Percentiles rank a stretch among this genome's conserved stretches.
Conservation (phyloP, 2,888 invertebrate species). For the Pandemis cinnamomeana region DNA sequence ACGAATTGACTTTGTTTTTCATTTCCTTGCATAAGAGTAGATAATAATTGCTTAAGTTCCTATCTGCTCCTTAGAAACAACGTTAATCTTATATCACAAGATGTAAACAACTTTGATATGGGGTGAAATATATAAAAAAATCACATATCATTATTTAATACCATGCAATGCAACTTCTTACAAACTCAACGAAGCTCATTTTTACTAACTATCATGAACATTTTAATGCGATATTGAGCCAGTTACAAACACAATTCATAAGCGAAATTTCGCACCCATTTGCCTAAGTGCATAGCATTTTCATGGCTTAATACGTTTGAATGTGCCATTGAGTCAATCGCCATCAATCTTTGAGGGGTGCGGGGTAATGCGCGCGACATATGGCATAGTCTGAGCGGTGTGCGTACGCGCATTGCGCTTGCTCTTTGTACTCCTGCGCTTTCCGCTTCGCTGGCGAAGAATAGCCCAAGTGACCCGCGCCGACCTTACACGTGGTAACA, state of each 20-base stretch:
- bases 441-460: slow-evolving; percentile 69
- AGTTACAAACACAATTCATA: slow-evolving; percentile 37
- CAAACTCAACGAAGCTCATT: neutral
- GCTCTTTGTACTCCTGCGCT: slow-evolving; percentile 57
- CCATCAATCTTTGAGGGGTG: slow-evolving; percentile 82
- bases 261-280: slow-evolving; percentile 71
- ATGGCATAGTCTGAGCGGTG: slow-evolving; percentile 65
- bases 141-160: too few species aligned
- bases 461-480: slow-evolving; percentile 71
- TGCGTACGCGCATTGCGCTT: slow-evolving; percentile 45
- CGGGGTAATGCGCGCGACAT: slow-evolving; percentile 78
- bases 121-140: too few species aligned
- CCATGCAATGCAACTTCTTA: neutral
- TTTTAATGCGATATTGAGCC: neutral
- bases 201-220: neutral
- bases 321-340: slow-evolving; percentile 68
- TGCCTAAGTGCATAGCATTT: slow-evolving; percentile 81
- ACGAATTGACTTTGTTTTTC: slow-evolving; percentile 8
- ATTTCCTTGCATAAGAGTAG: neutral
- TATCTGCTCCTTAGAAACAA: too few species aligned
- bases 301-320: slow-evolving; percentile 81
- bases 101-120: too few species aligned
- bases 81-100: too few species aligned
- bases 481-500: slow-evolving; percentile 64
- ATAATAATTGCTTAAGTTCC: too few species aligned